Base-by-base conservation (phyloP, 2,888 invertebrate species). In the Hoplodrina ambigua region DNA sequence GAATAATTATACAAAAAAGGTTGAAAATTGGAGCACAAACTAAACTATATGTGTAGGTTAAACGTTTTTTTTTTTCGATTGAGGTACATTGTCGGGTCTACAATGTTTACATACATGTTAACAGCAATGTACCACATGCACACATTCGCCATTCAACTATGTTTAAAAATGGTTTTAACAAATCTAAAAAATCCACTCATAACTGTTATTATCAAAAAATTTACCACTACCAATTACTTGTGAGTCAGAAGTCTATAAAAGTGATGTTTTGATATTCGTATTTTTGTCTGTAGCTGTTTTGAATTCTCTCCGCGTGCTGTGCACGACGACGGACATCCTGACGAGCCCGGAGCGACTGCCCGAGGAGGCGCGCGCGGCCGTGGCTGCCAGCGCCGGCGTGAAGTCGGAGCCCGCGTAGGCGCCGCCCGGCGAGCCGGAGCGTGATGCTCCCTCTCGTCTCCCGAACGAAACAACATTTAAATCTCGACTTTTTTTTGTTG, bases 291-390 rank as follows among this genome's bases (percentile, higher is more conserved):
- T 95, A 99, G 99, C 98, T 91, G 99, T 99, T 82, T 96, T 99
- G 85, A 99, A 98, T 95, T 98, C 99, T 60, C 96, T 99, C 85
- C 97, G 98, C 86, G 97, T 98, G 90, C 96, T 99, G 86, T 98
- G 99, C 92, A 99, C 98, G 85, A 97, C 97, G 78, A 99, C 99
- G 59, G 99, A 99, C 88, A 98, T 99, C 87, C 96, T 99, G 86
- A 97, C 98, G 56, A 98, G 98, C 90, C 99, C 99, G 15, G 97
- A 97, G 89, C 97, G 97, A 69, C 96, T 99, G 87, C 98, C 98
- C 13, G 98, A 99, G 72, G 99, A 99, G 96, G 99, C 98, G 25
- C 96, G 97, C 66, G 97, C 97, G 87, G 98, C 98, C 30, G 97
- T 98, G 78, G 93, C 94, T 52, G 78, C 90, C 74, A 81, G 85